These are phyloP conservation scores for Pseudococcus viburni DNA, from an alignment of 2,888 invertebrate species.

Conservation along the genomic window DNA sequence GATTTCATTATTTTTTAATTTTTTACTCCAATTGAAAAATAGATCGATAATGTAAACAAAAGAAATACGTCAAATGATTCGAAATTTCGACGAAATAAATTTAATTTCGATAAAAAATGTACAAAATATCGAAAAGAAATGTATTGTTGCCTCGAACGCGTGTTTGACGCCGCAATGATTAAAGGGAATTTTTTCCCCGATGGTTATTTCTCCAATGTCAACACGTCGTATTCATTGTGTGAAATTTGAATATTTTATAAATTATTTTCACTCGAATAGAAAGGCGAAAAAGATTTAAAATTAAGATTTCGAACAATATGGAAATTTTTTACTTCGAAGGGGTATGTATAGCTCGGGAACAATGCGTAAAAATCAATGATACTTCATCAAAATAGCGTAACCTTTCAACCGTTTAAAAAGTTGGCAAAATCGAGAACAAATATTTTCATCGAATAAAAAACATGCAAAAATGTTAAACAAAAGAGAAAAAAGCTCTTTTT, in stretches of 20 bases:
- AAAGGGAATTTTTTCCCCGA: not conserved
- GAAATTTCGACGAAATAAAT: not conserved
- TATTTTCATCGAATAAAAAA: constrained; percentile 15
- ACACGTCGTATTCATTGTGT: not conserved
- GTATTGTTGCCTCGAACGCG: constrained; percentile 11
- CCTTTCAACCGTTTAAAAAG: constrained; percentile 17
- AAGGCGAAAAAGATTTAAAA: not conserved
- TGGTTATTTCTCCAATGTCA: constrained; percentile 20
- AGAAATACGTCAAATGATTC: not conserved
- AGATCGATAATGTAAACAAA: not conserved
- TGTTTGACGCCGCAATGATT: not conserved
- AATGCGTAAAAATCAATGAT: constrained; percentile 20
- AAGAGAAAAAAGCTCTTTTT: not conserved
- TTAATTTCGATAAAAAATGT: constrained; percentile 2
- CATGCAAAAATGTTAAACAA: constrained; percentile 19
- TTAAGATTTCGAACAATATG: constrained; percentile 22
- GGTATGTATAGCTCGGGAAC: not conserved
- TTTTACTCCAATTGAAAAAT: not conserved
- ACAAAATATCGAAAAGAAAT: constrained; percentile 16
- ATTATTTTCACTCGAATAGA: not conserved
- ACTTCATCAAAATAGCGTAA: constrained; percentile 22
- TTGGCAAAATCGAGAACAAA: constrained; percentile 10
- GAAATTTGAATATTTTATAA: constrained; percentile 22
- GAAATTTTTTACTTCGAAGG: not conserved
- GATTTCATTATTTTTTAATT: not conserved